A percentile compares a stretch with the other conserved stretches of the same genome.
phyloP scores from a whole-genome alignment of 1,140 invertebrate species.

The Megathymus violae region DNA sequence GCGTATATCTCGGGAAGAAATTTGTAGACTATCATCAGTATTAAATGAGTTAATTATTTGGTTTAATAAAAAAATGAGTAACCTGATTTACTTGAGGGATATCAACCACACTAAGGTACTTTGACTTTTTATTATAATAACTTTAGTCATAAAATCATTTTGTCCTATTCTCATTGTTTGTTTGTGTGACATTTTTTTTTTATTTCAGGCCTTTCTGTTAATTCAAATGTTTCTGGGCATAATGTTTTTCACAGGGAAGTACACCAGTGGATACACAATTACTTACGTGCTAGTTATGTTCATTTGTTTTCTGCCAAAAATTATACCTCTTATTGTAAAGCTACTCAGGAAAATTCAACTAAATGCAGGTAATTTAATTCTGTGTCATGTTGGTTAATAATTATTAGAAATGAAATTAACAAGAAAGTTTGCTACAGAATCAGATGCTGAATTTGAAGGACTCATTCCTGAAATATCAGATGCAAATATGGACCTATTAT shows the following conservation, averaged over 20 bases:
- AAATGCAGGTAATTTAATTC: slow-evolving; percentile 61
- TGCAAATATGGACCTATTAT: slow-evolving; percentile 66
- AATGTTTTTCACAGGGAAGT: slow-evolving; percentile 62
- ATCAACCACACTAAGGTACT: slow-evolving; percentile 75
- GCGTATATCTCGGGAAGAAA: slow-evolving; percentile 55
- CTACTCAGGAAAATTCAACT: slow-evolving; percentile 62
- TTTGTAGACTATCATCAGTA: slow-evolving; percentile 48
- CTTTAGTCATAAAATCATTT: too few species aligned
- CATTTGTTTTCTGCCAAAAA: slow-evolving; percentile 55
- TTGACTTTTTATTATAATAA: slow-evolving; percentile 12
- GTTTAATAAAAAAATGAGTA: slow-evolving; percentile 50
- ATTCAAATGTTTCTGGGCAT: slow-evolving; percentile 62
- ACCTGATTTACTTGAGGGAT: slow-evolving; percentile 64
- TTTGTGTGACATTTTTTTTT: too few species aligned
- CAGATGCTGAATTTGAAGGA: slow-evolving; percentile 70
- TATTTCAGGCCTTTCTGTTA: slow-evolving; percentile 73
- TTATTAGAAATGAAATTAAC: slow-evolving; percentile 9
- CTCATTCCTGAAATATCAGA: slow-evolving; percentile 70
- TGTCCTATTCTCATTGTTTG: too few species aligned
- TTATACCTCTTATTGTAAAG: slow-evolving; percentile 54
- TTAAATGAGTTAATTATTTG: slow-evolving; percentile 45
- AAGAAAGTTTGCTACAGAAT: slow-evolving; percentile 53
- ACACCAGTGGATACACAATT: slow-evolving; percentile 66
- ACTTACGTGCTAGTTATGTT: slow-evolving; percentile 58
- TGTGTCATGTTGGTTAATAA: slow-evolving; percentile 19